Base-by-base conservation (phyloP, 1,140 invertebrate genomes). In the Drosophila elegans region DNA sequence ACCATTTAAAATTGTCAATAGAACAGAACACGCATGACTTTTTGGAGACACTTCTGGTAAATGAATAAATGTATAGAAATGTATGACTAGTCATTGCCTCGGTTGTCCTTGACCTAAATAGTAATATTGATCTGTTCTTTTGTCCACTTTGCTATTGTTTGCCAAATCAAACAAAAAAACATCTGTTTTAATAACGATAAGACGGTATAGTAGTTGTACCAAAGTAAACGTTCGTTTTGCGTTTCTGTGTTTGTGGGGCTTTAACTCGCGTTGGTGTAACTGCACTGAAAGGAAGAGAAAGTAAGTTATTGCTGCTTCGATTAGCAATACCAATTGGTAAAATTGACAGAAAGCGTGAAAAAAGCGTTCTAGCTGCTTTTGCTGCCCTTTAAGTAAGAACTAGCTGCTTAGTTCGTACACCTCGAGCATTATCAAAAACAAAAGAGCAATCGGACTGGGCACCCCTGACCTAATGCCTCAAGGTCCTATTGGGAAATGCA, bases 401-500 rank as follows among this genome's bases (percentile, higher is more conserved):
- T 32, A 32, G 29, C 29, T 32, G 7, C 5, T 32, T 5, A 32
- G 29, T 1, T 7, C 6, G 16, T 4, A 21, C 5, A 46, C 44
- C 21, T 21, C 12, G 4, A 5, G 44, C 21, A 21, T 34, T 51
- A 51, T 51, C 48, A 34, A 13, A 51, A 9, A 51, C 29, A 9
- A 51, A 13, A 16, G 27, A 51, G 29, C 29, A 32, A 51, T 34
- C 27, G 48, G 9, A 3, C n/a, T 51, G n/a, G 48, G 4, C 48
- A 32, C n/a, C 48, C 48, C 29, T 51, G 48, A 51, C n/a, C 49
- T 4, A 52, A 11, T 21, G 49, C 13, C 49, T 16, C 49, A 36
- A 52, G 49, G 49, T 52, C 13, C 13, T 3, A 52, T 52, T 36
- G 13, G 1, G 32, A 52, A 52, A 52, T 52, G 29, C 48, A 34